Evolutionary conservation across 2,113 vertebrate species (phyloP).

Genomic region (Oncorhynchus masou): DNA sequence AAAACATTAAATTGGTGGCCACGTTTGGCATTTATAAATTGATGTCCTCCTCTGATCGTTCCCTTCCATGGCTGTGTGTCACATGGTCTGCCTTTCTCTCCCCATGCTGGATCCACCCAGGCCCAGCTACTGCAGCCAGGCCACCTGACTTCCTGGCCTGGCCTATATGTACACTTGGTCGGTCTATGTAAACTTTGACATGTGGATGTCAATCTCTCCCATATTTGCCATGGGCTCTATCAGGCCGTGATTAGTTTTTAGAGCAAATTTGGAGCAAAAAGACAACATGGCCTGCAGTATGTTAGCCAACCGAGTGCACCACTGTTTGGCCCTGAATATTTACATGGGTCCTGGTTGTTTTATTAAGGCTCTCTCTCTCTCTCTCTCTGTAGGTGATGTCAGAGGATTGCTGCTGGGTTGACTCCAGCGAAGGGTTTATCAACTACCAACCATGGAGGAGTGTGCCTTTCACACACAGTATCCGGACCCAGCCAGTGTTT

Average conservation of each 20-base stretch:
- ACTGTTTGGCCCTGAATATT: slow-evolving; percentile 97
- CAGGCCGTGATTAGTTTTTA: slow-evolving; percentile 98
- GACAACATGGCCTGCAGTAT: slow-evolving; percentile 95
- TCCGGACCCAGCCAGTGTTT: slow-evolving; percentile 75
- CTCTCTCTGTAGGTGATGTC: slow-evolving; percentile 67
- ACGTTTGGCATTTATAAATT: not conserved
- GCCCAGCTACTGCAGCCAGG: slow-evolving; percentile 40
- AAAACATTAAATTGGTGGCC: not conserved
- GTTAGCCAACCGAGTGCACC: slow-evolving; percentile 93
- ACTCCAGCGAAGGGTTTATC: slow-evolving; percentile 85
- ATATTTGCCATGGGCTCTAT: slow-evolving; percentile 99
- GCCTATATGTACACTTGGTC: slow-evolving; percentile 94
- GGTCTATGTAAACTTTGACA: slow-evolving; percentile 99
- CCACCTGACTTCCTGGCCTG: slow-evolving; percentile 72
- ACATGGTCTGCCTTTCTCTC: not conserved
- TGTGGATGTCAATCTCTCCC: slow-evolving; percentile 97
- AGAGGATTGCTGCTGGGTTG: slow-evolving; percentile 82
- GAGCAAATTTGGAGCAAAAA: slow-evolving; percentile 98
- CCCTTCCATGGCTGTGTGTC: no score
- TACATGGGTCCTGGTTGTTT: slow-evolving; percentile 97
- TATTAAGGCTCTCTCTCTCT: slow-evolving; percentile 90
- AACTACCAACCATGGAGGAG: slow-evolving; percentile 77
- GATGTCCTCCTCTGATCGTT: not conserved
- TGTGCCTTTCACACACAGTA: slow-evolving; percentile 25
- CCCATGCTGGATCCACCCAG: not conserved